phyloP scores from a whole-genome alignment of 2,888 invertebrate species.

The Unio delphinus region DNA sequence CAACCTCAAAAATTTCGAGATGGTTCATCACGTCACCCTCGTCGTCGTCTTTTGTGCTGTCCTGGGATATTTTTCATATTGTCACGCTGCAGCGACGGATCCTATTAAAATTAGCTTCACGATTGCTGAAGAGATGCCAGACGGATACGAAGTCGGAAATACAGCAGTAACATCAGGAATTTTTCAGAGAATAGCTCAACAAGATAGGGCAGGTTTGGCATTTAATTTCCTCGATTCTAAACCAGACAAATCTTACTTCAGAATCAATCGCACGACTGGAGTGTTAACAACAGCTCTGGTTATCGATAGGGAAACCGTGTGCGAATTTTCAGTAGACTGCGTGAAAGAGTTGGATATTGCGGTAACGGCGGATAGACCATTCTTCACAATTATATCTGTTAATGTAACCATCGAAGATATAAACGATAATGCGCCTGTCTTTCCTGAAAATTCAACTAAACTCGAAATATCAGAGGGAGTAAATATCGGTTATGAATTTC shows the following conservation, averaged over 20 bases:
- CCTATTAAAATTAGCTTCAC: slow-evolving; percentile 10
- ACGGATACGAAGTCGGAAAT: slow-evolving; percentile 31
- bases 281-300: slow-evolving; percentile 24
- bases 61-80: too few species aligned
- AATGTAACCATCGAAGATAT: slow-evolving; percentile 41
- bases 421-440: slow-evolving; percentile 49
- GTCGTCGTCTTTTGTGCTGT: too few species aligned
- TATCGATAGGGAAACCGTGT: slow-evolving; percentile 31
- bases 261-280: slow-evolving; percentile 18
- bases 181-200: too few species aligned
- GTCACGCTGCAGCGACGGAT: too few species aligned
- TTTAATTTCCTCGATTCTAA: slow-evolving; percentile 10
- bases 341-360: slow-evolving; percentile 17
- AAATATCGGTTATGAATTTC: slow-evolving; percentile 11
- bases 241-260: slow-evolving; percentile 18
- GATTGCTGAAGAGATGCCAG: slow-evolving; percentile 28
- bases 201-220: neutral
- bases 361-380: slow-evolving; percentile 9
- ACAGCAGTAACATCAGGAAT: slow-evolving; percentile 17
- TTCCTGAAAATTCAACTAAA: slow-evolving; percentile 20
- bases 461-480: slow-evolving; percentile 25
- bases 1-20: too few species aligned
- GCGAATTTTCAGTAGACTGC: slow-evolving; percentile 25
- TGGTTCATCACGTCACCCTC: too few species aligned
- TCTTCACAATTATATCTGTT: slow-evolving; percentile 36